Conservation (phyloP, 2,113 vertebrate genomes). For the Oriolus oriolus region DNA sequence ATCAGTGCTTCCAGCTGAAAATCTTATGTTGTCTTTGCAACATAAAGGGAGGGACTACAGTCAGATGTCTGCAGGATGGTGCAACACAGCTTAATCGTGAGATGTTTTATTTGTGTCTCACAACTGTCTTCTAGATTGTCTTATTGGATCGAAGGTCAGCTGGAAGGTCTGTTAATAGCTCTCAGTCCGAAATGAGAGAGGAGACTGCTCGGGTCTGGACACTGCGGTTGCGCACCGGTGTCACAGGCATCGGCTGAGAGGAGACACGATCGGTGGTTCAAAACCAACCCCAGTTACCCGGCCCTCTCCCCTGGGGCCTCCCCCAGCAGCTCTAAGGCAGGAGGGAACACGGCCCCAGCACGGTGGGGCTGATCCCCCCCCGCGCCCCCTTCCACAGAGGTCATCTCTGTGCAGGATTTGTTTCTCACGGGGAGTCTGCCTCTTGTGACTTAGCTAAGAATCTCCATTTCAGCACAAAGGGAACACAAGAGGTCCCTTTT, state of each 20-base stretch:
- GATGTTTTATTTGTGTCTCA: background rate
- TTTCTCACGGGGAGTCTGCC: background rate
- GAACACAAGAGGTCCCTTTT: background rate
- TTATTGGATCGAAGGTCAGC: background rate
- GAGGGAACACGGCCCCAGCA: rapidly evolving
- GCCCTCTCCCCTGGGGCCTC: background rate
- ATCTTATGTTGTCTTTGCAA: background rate
- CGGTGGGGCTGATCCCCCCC: background rate
- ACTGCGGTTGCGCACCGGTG: rapidly evolving
- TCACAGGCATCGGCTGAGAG: background rate
- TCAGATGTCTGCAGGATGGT: background rate
- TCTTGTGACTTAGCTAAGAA: background rate
- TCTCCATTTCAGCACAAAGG: background rate
- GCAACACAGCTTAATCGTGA: background rate
- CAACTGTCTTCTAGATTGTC: background rate
- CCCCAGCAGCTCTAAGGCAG: background rate
- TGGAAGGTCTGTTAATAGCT: background rate
- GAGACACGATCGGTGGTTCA: background rate
- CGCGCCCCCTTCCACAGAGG: background rate
- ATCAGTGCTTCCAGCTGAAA: background rate
- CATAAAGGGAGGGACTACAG: background rate
- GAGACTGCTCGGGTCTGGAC: background rate
- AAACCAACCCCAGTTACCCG: background rate
- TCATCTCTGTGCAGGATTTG: too few relatives aligned
- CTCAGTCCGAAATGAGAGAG: background rate